A percentile compares a stretch with the other conserved stretches of the same genome.
phyloP scores from a whole-genome alignment of 2,888 invertebrate genomes.

The Megastigmus dorsalis region DNA sequence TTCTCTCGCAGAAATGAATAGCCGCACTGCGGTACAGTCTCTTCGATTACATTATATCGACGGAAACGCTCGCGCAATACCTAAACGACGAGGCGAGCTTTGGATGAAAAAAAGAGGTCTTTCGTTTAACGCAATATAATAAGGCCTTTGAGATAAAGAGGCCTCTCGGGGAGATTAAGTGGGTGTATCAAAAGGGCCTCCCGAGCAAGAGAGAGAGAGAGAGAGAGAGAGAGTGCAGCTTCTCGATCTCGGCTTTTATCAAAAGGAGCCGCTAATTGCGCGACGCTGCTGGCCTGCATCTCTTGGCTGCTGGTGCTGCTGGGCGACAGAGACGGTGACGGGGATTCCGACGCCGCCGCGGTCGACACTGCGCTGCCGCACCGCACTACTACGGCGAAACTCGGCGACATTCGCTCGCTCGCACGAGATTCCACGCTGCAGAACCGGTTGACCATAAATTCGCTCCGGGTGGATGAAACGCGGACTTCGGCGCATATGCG shows the following conservation, averaged over 20 bases:
- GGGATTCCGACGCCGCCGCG: neutral
- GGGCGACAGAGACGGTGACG: neutral
- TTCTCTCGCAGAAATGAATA: too few relatives aligned
- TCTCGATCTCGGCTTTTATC: slow-evolving; percentile 24
- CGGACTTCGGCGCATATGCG: neutral
- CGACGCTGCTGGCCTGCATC: slow-evolving; percentile 10
- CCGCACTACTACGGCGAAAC: too few relatives aligned
- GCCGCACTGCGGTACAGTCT: too few relatives aligned
- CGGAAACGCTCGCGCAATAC: neutral
- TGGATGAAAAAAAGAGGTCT: too few relatives aligned
- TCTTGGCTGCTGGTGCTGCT: too few relatives aligned
- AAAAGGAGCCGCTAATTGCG: slow-evolving; percentile 48
- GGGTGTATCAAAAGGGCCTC: too few relatives aligned
- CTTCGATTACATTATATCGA: too few relatives aligned
- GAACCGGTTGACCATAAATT: slow-evolving; percentile 41
- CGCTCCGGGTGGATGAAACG: too few relatives aligned
- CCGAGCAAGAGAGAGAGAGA: too few relatives aligned
- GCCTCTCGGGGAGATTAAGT: slow-evolving; percentile 24
- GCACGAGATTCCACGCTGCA: neutral
- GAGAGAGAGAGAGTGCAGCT: too few relatives aligned
- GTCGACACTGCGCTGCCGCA: neutral
- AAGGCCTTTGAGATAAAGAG: slow-evolving; percentile 42
- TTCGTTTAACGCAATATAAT: slow-evolving; percentile 26
- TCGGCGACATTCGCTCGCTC: too few relatives aligned
- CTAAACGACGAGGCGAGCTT: too few relatives aligned